Evolutionary conservation across 2,113 vertebrate species (phyloP).

Genomic region (Rutilus rutilus): DNA sequence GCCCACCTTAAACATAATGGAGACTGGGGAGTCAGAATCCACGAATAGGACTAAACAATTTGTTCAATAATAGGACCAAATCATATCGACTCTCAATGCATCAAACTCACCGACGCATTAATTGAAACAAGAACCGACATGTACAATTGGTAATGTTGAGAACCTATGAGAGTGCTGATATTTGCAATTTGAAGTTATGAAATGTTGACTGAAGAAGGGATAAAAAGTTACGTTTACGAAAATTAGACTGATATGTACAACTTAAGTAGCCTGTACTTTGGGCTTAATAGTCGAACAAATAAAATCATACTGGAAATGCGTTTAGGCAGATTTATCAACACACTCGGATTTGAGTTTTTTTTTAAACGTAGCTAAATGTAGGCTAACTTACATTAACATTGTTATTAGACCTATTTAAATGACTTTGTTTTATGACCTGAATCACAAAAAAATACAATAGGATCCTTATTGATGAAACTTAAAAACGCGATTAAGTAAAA

Average conservation of each 20-base stretch:
- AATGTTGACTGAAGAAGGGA: not conserved
- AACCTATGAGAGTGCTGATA: not conserved
- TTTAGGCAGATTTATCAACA: not conserved
- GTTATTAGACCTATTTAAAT: not conserved
- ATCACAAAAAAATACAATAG: not conserved
- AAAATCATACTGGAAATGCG: not conserved
- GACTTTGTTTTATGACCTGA: not conserved
- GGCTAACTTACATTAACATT: no score
- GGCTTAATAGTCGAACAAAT: not conserved
- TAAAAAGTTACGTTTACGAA: not conserved
- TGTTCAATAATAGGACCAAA: not conserved
- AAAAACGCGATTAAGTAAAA: no score
- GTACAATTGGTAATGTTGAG: not conserved
- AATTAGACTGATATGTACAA: not conserved
- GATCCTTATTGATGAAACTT: no score
- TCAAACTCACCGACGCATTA: not conserved
- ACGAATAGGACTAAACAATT: not conserved
- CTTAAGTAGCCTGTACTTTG: not conserved
- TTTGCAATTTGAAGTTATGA: not conserved
- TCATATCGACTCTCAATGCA: not conserved
- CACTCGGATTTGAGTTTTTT: not conserved
- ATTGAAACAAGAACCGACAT: not conserved
- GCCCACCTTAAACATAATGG: not conserved
- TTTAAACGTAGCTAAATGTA: not conserved
- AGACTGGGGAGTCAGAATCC: not conserved